These are phyloP conservation scores for Ptilorrhoa leucosticta DNA, from an alignment of 2,113 vertebrate species.

Conservation along the genomic window DNA sequence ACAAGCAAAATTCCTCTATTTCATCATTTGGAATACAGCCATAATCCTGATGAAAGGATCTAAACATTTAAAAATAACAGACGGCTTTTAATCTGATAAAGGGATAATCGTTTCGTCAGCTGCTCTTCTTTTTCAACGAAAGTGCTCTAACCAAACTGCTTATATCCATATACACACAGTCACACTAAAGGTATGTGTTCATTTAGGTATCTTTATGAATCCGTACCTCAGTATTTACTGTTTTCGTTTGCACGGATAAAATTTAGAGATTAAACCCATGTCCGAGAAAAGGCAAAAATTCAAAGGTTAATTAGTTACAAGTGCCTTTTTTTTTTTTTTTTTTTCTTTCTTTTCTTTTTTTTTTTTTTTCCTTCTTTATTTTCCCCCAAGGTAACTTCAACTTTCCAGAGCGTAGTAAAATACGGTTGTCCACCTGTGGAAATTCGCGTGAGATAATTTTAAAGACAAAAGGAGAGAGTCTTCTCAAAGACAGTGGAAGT, in stretches of 20 bases:
- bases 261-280: background rate
- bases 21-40: background rate
- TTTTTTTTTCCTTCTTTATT: background rate
- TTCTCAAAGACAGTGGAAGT: background rate
- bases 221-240: rapidly evolving
- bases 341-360: rapidly evolving
- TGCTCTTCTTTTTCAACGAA: background rate
- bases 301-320: background rate
- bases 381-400: too few relatives aligned
- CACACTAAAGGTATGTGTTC: background rate
- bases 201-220: background rate
- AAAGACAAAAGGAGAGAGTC: background rate
- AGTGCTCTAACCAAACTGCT: background rate
- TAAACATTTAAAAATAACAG: background rate
- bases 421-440: background rate
- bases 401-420: background rate
- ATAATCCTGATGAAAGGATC: background rate
- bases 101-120: background rate
- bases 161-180: rapidly evolving
- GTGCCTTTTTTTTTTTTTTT: rapidly evolving
- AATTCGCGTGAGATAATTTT: background rate
- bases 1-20: background rate
- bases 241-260: background rate
- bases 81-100: background rate
- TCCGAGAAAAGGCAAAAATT: background rate